A percentile compares a stretch with the other conserved stretches of the same genome.
phyloP scores from a whole-genome alignment of 2,888 invertebrate genomes.

The Ptychoptera albimana region DNA sequence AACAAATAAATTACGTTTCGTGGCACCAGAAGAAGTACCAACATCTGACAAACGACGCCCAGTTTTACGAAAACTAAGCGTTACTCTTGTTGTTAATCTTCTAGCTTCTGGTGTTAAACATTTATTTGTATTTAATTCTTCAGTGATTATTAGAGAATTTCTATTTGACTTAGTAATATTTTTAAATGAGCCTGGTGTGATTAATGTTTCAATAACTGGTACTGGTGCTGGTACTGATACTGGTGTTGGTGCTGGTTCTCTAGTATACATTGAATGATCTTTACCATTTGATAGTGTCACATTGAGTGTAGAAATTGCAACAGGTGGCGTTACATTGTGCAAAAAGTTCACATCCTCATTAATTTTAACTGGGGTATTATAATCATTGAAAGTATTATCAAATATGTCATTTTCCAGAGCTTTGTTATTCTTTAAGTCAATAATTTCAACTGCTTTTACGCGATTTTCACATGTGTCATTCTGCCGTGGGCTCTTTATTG shows the following conservation, averaged over 20 bases:
- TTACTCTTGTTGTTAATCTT: conserved; percentile 10
- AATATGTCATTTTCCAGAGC: conserved; percentile 1
- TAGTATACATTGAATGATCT: too few relatives aligned
- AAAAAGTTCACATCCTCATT: too few relatives aligned
- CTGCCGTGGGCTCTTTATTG: neutral
- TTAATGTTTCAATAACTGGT: too few relatives aligned
- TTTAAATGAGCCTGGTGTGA: too few relatives aligned
- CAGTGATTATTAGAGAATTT: too few relatives aligned
- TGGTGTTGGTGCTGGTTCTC: too few relatives aligned
- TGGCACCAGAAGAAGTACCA: conserved; percentile 4
- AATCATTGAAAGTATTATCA: conserved; percentile 1
- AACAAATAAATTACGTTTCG: neutral
- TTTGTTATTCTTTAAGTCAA: neutral
- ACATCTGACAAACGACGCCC: conserved; percentile 11
- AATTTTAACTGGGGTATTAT: neutral
- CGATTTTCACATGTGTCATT: neutral
- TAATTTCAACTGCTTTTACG: neutral
- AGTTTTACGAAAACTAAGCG: conserved; percentile 11
- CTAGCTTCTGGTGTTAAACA: neutral
- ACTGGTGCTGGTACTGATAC: too few relatives aligned
- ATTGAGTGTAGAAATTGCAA: neutral
- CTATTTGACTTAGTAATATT: too few relatives aligned
- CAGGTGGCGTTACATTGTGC: too few relatives aligned
- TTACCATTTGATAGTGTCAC: neutral
- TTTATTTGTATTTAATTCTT: too few relatives aligned